Percentiles rank a stretch among this genome's conserved stretches.
Conservation (phyloP, 2,113 vertebrate genomes). For the Phrynocephalus versicolor region DNA sequence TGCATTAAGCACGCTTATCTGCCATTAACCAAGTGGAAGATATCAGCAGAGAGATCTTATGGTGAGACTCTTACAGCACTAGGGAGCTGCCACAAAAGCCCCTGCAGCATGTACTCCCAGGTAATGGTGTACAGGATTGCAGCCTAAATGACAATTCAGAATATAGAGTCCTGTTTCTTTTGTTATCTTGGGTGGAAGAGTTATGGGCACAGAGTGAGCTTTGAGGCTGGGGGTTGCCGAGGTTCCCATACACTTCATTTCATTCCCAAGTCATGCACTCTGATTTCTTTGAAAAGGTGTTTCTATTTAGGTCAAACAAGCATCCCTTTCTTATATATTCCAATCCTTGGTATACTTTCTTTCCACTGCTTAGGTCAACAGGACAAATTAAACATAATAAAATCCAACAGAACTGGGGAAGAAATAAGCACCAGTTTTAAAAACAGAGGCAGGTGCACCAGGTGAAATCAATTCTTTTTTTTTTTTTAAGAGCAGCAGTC, state of each 20-base stretch:
- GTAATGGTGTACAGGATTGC: not conserved
- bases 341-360: no score
- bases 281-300: no score
- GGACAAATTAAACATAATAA: not conserved
- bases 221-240: not conserved
- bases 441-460: not conserved
- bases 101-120: not conserved
- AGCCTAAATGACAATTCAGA: not conserved
- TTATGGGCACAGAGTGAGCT: not conserved
- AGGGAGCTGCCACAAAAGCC: no score
- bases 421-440: not conserved
- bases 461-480: no score
- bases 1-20: not conserved
- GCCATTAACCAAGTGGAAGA: not conserved
- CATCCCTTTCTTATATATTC: not conserved
- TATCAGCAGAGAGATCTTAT: not conserved
- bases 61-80: not conserved
- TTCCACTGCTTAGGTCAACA: not conserved
- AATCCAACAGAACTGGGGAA: not conserved
- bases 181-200: not conserved
- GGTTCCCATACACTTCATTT: not conserved
- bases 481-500: no score
- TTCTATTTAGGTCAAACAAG: not conserved
- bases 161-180: not conserved
- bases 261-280: not conserved